Percentiles rank a stretch among this genome's conserved stretches.
Conservation (phyloP, 2,888 invertebrate species). For the Ptychoptera contaminata region DNA sequence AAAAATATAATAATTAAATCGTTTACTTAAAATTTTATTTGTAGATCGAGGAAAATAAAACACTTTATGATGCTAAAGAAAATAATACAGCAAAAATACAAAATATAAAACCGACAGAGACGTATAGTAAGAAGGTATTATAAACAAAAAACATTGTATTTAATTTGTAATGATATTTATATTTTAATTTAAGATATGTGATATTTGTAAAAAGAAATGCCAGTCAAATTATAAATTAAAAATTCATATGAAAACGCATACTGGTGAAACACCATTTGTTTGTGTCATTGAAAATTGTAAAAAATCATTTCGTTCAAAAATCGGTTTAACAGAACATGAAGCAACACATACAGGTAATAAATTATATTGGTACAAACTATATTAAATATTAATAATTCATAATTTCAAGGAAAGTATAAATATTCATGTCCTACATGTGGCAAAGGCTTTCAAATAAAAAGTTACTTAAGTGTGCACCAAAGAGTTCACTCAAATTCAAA, state of each 20-base stretch:
- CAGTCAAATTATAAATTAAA: constrained; percentile 42
- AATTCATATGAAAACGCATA: constrained; percentile 42
- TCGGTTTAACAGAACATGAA: constrained; percentile 41
- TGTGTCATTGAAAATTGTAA: constrained; percentile 34
- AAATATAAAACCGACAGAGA: too few relatives aligned
- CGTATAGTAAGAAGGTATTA: too few relatives aligned
- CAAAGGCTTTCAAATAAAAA: constrained; percentile 43
- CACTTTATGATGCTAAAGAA: too few relatives aligned
- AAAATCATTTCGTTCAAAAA: constrained; percentile 43
- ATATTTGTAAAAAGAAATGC: constrained; percentile 40
- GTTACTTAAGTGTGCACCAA: constrained; percentile 43
- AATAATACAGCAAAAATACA: too few relatives aligned
- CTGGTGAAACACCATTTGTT: constrained; percentile 42
- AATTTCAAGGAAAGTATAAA: constrained; percentile 34
- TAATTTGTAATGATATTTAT: too few relatives aligned
- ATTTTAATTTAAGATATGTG: constrained; percentile 29
- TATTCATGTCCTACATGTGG: constrained; percentile 41
- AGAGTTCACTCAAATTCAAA: constrained; percentile 41
- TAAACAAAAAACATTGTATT: neutral
- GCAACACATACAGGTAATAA: constrained; percentile 37
- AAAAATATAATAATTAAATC: too few relatives aligned
- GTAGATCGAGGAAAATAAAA: too few relatives aligned
- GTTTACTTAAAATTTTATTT: too few relatives aligned
- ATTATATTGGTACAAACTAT: neutral
- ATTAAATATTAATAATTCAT: constrained; percentile 3